Percentiles rank a stretch among this genome's conserved stretches.
These are phyloP conservation scores for Heliconius nattereri DNA, from an alignment of 1,140 invertebrate species.

Conservation along the genomic window DNA sequence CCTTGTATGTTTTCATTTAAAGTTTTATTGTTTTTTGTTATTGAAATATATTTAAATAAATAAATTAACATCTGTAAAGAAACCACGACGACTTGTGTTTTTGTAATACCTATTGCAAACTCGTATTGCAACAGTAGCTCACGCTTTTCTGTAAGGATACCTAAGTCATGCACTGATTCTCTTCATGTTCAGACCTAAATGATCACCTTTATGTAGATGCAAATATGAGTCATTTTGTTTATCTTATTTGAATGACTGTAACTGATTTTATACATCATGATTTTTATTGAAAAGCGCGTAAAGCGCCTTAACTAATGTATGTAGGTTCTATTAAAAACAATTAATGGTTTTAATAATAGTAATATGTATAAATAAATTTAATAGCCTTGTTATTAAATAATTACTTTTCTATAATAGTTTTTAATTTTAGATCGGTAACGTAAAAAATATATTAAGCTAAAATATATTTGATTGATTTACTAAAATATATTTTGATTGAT, in stretches of 20 bases:
- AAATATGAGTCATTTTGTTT: not conserved
- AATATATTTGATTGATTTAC: too few species aligned
- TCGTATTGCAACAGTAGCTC: conserved; percentile 23
- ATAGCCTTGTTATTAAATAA: not conserved
- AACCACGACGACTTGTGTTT: conserved; percentile 9
- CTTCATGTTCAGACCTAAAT: not conserved
- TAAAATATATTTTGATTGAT: too few species aligned
- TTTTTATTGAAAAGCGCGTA: not conserved
- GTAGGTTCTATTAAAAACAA: not conserved
- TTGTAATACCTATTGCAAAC: not conserved
- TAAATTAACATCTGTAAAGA: conserved; percentile 16
- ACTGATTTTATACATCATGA: not conserved
- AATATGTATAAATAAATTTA: not conserved
- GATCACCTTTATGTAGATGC: not conserved
- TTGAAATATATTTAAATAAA: conserved; percentile 4
- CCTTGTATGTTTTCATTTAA: not conserved
- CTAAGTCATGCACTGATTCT: conserved; percentile 51
- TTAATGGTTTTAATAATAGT: too few species aligned
- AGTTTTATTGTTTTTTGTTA: not conserved
- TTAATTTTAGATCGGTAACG: too few species aligned
- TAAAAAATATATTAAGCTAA: too few species aligned
- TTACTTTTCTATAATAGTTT: not conserved
- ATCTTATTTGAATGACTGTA: not conserved
- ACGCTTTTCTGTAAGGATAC: conserved; percentile 43
- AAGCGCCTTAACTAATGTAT: not conserved